Percentiles rank a stretch among this genome's conserved stretches.
Conservation (phyloP, 1,140 invertebrate genomes). For the Aleiodes sp. region DNA sequence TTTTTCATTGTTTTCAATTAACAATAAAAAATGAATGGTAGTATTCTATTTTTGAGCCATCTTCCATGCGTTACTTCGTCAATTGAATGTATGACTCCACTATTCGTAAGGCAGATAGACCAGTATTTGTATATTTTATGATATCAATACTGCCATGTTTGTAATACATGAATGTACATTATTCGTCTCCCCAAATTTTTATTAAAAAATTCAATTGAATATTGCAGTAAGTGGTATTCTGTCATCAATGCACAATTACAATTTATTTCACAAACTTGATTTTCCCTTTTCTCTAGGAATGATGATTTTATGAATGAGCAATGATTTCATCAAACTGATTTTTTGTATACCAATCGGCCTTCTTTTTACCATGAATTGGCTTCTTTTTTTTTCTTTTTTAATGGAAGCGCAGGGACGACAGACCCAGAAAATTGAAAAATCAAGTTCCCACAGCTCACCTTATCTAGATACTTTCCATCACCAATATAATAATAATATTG, state of each 20-base stretch:
- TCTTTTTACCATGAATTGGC: background rate
- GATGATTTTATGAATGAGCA: background rate
- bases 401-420: background rate
- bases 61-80: background rate
- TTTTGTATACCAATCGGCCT: background rate
- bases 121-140: background rate
- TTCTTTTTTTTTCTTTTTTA: background rate
- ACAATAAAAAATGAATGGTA: conserved; percentile 1
- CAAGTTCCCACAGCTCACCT: background rate
- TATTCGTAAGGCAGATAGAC: conserved; percentile 12
- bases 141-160: conserved; percentile 13
- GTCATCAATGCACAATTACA: background rate
- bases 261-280: background rate
- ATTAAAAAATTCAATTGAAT: background rate
- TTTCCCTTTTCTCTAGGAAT: background rate
- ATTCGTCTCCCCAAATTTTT: background rate
- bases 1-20: background rate
- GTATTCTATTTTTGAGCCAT: background rate
- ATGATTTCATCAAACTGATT: background rate
- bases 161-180: background rate
- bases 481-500: background rate
- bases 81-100: too few relatives aligned
- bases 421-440: background rate
- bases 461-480: background rate
- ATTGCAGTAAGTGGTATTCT: background rate